phyloP scores from a whole-genome alignment of 2,113 vertebrate genomes.

The Heteronetta atricapilla region DNA sequence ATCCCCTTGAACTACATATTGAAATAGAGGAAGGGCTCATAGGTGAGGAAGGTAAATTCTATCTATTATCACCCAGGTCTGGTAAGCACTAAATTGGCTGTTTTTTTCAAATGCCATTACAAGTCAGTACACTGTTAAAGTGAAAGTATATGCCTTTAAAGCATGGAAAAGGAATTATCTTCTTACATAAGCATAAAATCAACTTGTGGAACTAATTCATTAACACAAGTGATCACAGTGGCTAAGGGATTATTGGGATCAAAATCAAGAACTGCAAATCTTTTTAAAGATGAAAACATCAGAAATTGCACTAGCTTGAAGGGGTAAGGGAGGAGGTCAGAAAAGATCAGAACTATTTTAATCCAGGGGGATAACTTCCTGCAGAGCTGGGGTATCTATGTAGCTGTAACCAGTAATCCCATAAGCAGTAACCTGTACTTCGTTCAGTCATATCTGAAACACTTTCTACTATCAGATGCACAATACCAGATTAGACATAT shows the following conservation, averaged over 20 bases:
- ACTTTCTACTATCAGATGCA: background rate
- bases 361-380: background rate
- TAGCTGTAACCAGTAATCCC: background rate
- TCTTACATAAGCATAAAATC: background rate
- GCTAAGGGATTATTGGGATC: background rate
- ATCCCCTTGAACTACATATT: background rate
- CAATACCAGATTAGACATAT: background rate
- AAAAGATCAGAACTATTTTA: background rate
- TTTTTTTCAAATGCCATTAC: background rate
- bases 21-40: background rate
- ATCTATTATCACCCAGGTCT: background rate
- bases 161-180: background rate
- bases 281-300: background rate
- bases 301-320: background rate
- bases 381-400: background rate
- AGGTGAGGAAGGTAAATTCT: background rate
- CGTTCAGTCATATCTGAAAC: background rate
- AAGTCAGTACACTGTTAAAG: background rate
- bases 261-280: background rate
- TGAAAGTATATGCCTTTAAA: background rate
- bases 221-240: background rate
- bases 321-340: background rate
- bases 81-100: background rate
- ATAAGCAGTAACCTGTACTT: background rate
- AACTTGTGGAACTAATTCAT: background rate